These are phyloP conservation scores for Acyrthosiphon pisum DNA, from an alignment of 1,140 invertebrate species.

Conservation along the genomic window DNA sequence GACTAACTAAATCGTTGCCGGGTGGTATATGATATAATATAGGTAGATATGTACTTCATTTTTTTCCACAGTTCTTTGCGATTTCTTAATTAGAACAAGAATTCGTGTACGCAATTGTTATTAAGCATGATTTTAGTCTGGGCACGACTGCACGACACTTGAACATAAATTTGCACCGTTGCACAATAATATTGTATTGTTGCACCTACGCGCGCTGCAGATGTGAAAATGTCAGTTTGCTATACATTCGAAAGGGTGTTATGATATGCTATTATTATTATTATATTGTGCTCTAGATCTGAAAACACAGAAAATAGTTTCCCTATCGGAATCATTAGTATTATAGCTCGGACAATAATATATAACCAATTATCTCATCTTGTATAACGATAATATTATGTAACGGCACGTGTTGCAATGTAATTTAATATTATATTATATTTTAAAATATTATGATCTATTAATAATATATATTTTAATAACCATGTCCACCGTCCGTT, in stretches of 20 bases:
- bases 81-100: constrained; percentile 2
- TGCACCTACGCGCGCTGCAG: neutral
- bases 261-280: neutral
- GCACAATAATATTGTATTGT: neutral
- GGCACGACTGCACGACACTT: constrained; percentile 17
- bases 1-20: neutral
- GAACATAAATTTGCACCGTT: constrained; percentile 8
- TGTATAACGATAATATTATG: too few relatives aligned
- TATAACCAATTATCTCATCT: too few relatives aligned
- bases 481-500: too few relatives aligned
- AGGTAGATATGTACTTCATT: neutral
- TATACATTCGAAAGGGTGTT: neutral
- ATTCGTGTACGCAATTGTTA: constrained; percentile 10
- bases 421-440: too few relatives aligned
- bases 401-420: too few relatives aligned
- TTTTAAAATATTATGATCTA: too few relatives aligned
- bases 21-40: neutral
- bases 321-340: neutral
- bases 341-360: too few relatives aligned
- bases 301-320: neutral
- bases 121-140: neutral
- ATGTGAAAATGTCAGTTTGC: neutral
- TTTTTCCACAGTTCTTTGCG: neutral
- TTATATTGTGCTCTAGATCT: neutral
- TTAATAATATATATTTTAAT: too few relatives aligned